Percentiles rank a stretch among this genome's conserved stretches.
Evolutionary conservation across 2,113 vertebrate genomes (phyloP).

Genomic region (Tretioscincus oriximinensis): DNA sequence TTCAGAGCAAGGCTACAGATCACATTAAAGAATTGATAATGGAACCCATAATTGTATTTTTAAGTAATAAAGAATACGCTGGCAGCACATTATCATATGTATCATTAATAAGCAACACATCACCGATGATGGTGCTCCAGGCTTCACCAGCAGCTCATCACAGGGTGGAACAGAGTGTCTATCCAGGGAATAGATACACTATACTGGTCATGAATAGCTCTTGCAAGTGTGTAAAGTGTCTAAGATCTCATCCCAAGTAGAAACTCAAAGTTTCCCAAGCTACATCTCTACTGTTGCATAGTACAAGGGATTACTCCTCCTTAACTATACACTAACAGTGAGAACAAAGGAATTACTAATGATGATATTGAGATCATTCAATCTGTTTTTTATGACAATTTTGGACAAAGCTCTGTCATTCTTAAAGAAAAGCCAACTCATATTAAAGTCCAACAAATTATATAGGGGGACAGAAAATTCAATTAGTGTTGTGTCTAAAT

Average conservation of each 20-base stretch:
- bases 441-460: background rate
- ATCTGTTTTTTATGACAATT: background rate
- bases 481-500: constrained; percentile 10
- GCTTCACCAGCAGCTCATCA: too few relatives aligned
- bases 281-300: background rate
- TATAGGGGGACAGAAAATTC: background rate
- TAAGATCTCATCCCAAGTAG: background rate
- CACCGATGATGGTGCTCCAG: too few relatives aligned
- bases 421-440: background rate
- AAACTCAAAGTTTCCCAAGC: background rate
- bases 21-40: too few relatives aligned
- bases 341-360: background rate
- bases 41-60: too few relatives aligned
- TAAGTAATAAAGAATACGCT: too few relatives aligned
- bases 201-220: background rate
- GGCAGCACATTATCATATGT: too few relatives aligned
- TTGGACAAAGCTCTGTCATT: background rate
- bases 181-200: too few relatives aligned
- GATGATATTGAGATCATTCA: background rate
- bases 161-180: too few relatives aligned
- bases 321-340: background rate
- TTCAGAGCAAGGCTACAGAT: too few relatives aligned
- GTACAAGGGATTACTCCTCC: background rate
- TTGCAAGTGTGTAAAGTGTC: background rate
- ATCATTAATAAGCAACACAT: too few relatives aligned